Evolutionary conservation across 2,888 invertebrate genomes (phyloP), one percentile per base, ranked within the genome.

Genomic region (Drosophila greeni): DNA sequence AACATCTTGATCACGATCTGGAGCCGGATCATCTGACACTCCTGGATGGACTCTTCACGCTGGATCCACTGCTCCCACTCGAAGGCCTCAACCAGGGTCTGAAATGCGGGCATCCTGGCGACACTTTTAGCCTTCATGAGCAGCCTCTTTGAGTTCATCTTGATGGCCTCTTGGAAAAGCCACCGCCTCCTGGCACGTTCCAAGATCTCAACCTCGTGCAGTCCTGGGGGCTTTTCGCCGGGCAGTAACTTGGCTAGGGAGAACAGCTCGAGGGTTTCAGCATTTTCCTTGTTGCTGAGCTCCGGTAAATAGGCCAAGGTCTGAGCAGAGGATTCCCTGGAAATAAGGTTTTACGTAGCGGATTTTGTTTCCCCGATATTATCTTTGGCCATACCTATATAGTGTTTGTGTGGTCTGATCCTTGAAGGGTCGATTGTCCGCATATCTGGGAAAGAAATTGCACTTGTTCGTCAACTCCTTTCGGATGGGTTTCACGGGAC

Each of bases 51-150:
- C 91, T 93, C 91, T 85, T 96, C 95, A 62, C 96, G 91, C 57
- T 94, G 93, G 8, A 94, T 91, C 95, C 96, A 96, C 83, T 95
- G 93, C 74, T 95, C 93, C 65, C 93, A 91, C 87, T 96, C 96
- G 71, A 96, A 91, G 12, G 94, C 94, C 47, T 92, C 92, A 70
- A 96, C 91, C 78, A 95, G 92, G 18, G 89, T 90, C 14, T 91
- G 90, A 3, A 93, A 89, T 51, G 90, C 89, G 9, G 70, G 66
- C 11, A 70, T 66, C 0, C 73, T 72, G 0, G 68, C 66, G 1
- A 73, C 36, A 6, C 75, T 67, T 4, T 76, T 74, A 77, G 92
- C 92, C 84, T 92, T 91, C 78, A 92, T 91, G 80, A 88, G 87
- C 29, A 89, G 88, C 60, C 90, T 90, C 51, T 60, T 58, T 18